Evolutionary conservation across 2,113 vertebrate species (phyloP).

Genomic region (Zonotrichia leucophrys): DNA sequence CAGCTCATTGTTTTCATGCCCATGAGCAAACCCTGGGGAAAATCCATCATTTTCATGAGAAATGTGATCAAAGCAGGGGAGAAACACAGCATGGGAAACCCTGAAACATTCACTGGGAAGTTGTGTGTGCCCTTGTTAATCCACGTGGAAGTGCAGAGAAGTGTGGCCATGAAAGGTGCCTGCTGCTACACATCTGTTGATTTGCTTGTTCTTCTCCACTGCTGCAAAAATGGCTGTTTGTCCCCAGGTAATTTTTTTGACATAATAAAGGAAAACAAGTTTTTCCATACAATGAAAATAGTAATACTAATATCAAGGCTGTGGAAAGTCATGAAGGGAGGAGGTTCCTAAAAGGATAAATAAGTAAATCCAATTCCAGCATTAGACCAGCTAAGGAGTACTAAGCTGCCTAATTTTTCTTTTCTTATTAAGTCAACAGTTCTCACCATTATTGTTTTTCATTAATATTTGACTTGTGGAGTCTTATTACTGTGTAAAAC

Average conservation of each 20-base stretch:
- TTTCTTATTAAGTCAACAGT: slow-evolving; percentile 10
- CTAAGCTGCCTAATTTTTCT: background rate
- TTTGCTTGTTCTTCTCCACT: slow-evolving; percentile 1
- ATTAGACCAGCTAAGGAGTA: background rate
- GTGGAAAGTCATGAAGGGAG: background rate
- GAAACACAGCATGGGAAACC: background rate
- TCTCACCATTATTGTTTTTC: background rate
- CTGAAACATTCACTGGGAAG: background rate
- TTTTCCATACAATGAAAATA: background rate
- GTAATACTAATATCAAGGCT: background rate
- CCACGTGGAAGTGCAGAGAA: background rate
- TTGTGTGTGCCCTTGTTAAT: background rate
- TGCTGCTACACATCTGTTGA: background rate
- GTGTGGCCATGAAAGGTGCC: background rate
- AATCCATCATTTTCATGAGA: background rate
- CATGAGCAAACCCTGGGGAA: background rate
- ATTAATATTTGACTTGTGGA: background rate
- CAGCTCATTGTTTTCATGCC: background rate
- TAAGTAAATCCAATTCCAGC: background rate
- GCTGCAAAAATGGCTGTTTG: background rate
- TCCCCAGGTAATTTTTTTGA: background rate
- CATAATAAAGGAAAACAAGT: background rate
- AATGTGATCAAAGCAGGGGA: background rate
- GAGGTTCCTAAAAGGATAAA: background rate
- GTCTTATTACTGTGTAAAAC: background rate